Base-by-base conservation (phyloP, 2,797 vertebrate genomes). In the Helostoma temminkii region DNA sequence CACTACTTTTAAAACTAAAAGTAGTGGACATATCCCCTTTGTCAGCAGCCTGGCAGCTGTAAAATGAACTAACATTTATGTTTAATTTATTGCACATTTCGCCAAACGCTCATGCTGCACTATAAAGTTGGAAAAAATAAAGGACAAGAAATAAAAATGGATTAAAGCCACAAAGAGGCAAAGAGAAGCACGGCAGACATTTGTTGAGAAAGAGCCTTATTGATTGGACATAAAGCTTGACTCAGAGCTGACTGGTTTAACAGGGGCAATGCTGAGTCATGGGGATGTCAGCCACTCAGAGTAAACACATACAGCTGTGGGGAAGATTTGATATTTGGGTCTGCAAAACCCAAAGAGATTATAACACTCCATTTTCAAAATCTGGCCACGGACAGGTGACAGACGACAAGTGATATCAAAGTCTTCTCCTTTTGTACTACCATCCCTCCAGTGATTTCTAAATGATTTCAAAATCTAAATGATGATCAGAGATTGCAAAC, bases 211-310 rank as follows among this genome's bases (percentile, higher is more conserved):
- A 74, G 76, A 70, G 64, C 22, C 52, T 18, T 68, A 88, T 83
- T 81, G 85, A 89, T 84, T 71, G 37, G 34, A 47, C 68, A 66
- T 83, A 80, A 88, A 81, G 15, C 61, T 62, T 18, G 56, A 46
- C 65, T 76, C 56, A 56, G 62, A 61, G 65, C 26, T 41, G 72
- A 83, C 36, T 45, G 74, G 65, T 78, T 71, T 71, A 48, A 80
- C 70, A 62, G 61, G 39, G 76, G 37, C 19, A 70, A 25, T 28
- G 82, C 80, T 77, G 85, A 87, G 68, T 76, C 84, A 78, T 69
- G 58, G 36, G n/a, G 43, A 50, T 71, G 61, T 66, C 74, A 53
- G 70, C 53, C 5, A 28, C 57, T 58, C 41, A 0, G 63, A 53
- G 61, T 62, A 54, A 39, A 76, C 58, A 60, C 74, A 69, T 48